Conservation (phyloP, 2,113 vertebrate species). For the Eurystomus gularis region DNA sequence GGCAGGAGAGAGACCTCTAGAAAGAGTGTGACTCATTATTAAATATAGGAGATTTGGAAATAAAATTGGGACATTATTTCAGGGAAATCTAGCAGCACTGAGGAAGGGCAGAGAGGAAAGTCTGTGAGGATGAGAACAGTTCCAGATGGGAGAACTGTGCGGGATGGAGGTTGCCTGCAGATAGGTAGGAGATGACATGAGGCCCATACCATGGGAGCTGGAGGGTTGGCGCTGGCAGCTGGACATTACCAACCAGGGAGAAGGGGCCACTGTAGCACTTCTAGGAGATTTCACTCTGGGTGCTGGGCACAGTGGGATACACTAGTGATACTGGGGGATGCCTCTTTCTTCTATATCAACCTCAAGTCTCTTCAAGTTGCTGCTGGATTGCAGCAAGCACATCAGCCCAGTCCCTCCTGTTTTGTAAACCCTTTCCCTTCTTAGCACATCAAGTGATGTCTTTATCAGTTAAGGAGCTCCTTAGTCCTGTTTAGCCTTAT, state of each 20-base stretch:
- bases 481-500: not conserved
- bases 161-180: not conserved
- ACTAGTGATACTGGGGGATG: rapidly evolving
- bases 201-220: not conserved
- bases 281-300: not conserved
- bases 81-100: not conserved
- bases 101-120: not conserved
- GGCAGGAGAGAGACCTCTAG: not conserved
- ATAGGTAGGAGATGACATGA: rapidly evolving
- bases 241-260: not conserved
- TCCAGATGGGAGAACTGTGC: not conserved
- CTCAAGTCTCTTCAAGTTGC: not conserved
- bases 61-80: not conserved
- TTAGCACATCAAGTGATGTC: not conserved
- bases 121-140: not conserved
- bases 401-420: not conserved
- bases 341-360: not conserved
- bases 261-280: not conserved
- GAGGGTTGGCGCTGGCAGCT: not conserved
- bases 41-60: not conserved
- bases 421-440: not conserved
- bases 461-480: not conserved
- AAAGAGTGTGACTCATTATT: not conserved
- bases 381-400: not conserved
- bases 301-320: not conserved